phyloP scores from a whole-genome alignment of 2,888 invertebrate genomes.

The Prosapia bicincta region DNA sequence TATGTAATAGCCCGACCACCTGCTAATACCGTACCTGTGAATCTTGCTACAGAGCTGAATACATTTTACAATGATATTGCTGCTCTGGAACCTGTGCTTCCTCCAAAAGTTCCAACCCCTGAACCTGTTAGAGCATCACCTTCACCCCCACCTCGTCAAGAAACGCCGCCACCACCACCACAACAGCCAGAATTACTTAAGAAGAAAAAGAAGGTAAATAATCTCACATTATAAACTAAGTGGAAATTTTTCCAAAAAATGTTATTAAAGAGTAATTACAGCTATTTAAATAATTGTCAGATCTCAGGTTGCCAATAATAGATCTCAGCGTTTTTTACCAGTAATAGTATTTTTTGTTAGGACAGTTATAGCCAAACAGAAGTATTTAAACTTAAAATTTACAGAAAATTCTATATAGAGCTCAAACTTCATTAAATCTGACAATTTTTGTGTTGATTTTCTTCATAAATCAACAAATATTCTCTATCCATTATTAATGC shows the following conservation, averaged over 20 bases:
- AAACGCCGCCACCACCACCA: slow-evolving; percentile 21
- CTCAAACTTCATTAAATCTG: too few relatives aligned
- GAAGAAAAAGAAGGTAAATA: slow-evolving; percentile 39
- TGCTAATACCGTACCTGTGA: background rate
- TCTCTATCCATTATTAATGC: too few relatives aligned
- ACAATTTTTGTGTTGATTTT: too few relatives aligned
- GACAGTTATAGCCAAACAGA: too few relatives aligned
- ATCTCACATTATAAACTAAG: too few relatives aligned
- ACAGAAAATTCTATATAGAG: too few relatives aligned
- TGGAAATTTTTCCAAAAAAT: too few relatives aligned
- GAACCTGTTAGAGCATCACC: slow-evolving; percentile 4
- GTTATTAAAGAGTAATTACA: too few relatives aligned
- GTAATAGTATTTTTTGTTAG: too few relatives aligned
- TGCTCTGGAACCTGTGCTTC: slow-evolving; percentile 47
- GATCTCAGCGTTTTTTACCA: background rate
- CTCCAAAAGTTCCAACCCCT: slow-evolving; percentile 22
- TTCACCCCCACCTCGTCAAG: slow-evolving; percentile 28
- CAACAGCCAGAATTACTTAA: slow-evolving; percentile 31
- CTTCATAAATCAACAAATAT: too few relatives aligned
- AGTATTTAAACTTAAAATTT: too few relatives aligned
- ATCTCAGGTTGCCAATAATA: background rate
- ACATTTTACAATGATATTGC: slow-evolving; percentile 61
- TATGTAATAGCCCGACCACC: slow-evolving; percentile 21
- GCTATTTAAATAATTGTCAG: too few relatives aligned
- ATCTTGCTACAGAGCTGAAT: slow-evolving; percentile 51